Conservation (phyloP, 1,140 invertebrate species). For the Drosophila micromelanica region DNA sequence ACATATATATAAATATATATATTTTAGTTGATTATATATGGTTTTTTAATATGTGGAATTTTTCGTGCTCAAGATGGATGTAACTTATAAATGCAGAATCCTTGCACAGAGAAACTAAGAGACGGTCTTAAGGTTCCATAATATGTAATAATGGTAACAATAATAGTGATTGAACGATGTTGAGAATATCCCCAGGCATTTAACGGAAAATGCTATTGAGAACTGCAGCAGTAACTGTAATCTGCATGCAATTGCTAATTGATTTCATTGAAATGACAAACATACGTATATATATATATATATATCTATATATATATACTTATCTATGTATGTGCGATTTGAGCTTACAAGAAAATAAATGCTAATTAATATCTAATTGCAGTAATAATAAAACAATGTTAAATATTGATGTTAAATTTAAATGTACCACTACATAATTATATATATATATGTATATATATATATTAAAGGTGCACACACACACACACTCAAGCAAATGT, state of each 20-base stretch:
- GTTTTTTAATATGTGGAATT: constrained; percentile 6
- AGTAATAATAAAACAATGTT: constrained; percentile 15
- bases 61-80: neutral
- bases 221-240: constrained; percentile 31
- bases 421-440: neutral
- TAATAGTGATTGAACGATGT: constrained; percentile 20
- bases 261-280: constrained; percentile 29
- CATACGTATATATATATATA: no score
- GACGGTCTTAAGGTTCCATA: constrained; percentile 51
- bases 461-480: neutral
- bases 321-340: constrained; percentile 57
- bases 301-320: neutral
- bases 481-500: neutral
- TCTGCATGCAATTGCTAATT: constrained; percentile 33
- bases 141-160: constrained; percentile 1
- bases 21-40: neutral
- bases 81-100: constrained; percentile 3
- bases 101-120: constrained; percentile 22
- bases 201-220: neutral
- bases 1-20: neutral
- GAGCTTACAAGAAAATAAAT: constrained; percentile 56
- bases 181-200: constrained; percentile 23
- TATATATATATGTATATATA: no score
- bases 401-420: constrained; percentile 7
- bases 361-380: constrained; percentile 8